A percentile compares a stretch with the other conserved stretches of the same genome.
Conservation (phyloP, 1,140 invertebrate genomes). For the Leptoteleia sp. region DNA sequence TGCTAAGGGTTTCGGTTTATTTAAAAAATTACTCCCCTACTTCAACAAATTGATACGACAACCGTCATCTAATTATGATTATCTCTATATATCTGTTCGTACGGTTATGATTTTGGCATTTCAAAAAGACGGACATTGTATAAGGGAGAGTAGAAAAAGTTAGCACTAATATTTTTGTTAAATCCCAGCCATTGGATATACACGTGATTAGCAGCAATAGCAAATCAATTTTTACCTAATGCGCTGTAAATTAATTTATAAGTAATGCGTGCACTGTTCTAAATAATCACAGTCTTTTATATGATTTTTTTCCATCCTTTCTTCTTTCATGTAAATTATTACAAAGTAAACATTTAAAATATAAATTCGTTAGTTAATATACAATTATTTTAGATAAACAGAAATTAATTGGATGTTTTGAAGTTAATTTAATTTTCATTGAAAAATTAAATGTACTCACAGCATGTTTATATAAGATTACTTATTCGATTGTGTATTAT, state of each 20-base stretch:
- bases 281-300: conserved; percentile 22
- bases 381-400: too few relatives aligned
- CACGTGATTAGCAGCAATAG: background rate
- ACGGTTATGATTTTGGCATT: conserved; percentile 72
- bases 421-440: too few relatives aligned
- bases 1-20: conserved; percentile 79
- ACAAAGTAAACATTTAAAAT: too few relatives aligned
- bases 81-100: conserved; percentile 59
- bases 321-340: too few relatives aligned
- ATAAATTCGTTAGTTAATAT: too few relatives aligned
- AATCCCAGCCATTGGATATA: conserved; percentile 17
- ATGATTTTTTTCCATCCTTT: conserved; percentile 1
- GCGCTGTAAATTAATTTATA: background rate
- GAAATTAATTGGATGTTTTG: too few relatives aligned
- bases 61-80: conserved; percentile 66
- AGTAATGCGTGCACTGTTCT: conserved; percentile 14
- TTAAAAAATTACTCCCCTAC: conserved; percentile 75
- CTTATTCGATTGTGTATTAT: too few relatives aligned
- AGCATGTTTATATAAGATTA: too few relatives aligned
- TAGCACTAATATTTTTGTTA: conserved; percentile 19
- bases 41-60: conserved; percentile 73
- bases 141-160: conserved; percentile 63
- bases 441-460: too few relatives aligned
- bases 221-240: background rate
- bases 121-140: conserved; percentile 71